Evolutionary conservation across 2,888 invertebrate genomes (phyloP).

Genomic region (Euspilapteryx auroguttella): DNA sequence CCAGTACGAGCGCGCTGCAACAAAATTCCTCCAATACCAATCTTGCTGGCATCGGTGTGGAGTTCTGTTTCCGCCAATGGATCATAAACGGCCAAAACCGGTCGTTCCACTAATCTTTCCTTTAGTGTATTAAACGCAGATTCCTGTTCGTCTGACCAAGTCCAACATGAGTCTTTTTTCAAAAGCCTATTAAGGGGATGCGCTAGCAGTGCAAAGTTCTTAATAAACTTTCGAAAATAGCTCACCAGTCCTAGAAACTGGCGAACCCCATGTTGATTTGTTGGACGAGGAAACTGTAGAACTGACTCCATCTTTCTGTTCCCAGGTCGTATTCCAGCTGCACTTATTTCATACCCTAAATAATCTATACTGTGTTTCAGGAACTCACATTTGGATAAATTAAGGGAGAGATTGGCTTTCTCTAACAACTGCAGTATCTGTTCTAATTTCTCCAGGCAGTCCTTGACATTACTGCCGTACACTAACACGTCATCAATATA

Average conservation of each 20-base stretch:
- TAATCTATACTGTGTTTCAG: background rate
- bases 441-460: background rate
- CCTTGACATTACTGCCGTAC: background rate
- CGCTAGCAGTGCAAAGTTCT: background rate
- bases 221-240: background rate
- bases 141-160: background rate
- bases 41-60: background rate
- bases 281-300: background rate
- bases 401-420: background rate
- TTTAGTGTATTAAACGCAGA: background rate
- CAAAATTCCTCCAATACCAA: background rate
- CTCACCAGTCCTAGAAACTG: background rate
- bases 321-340: background rate
- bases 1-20: background rate
- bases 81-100: background rate
- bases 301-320: background rate
- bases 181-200: background rate
- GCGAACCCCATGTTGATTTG: background rate
- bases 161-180: background rate
- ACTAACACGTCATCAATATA: background rate
- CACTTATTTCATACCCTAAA: background rate
- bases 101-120: background rate
- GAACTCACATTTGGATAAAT: background rate
- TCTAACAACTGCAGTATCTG: background rate
- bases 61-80: background rate